phyloP scores from a whole-genome alignment of 2,888 invertebrate genomes.

The Thysanoteuthis rhombus region DNA sequence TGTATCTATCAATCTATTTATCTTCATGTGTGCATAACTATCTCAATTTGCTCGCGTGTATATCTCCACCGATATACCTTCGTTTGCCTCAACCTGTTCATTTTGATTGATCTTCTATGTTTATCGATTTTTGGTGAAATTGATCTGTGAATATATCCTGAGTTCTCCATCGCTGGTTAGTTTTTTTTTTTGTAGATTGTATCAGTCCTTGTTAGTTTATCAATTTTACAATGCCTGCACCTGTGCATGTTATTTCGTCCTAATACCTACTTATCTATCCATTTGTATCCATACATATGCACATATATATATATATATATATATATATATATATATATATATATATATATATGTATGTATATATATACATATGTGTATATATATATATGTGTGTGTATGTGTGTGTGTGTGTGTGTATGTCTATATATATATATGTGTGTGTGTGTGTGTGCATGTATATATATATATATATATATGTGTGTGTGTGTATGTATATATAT shows the following conservation, averaged over 20 bases:
- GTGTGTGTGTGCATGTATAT: background rate
- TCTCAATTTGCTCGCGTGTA: no score
- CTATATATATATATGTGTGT: background rate
- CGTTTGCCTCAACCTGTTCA: no score
- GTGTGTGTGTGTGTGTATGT: background rate
- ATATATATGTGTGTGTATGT: background rate
- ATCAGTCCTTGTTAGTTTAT: no score
- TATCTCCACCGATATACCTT: no score
- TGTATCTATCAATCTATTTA: no score
- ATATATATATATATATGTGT: background rate
- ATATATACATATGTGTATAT: background rate
- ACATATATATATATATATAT: slow-evolving; percentile 20
- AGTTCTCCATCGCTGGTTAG: no score
- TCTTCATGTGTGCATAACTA: no score
- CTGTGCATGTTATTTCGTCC: background rate
- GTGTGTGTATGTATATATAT: background rate
- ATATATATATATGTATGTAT: background rate
- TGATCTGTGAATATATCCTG: no score
- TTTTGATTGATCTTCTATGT: no score
- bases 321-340: background rate
- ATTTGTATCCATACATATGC: background rate
- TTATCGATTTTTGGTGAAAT: no score
- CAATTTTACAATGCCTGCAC: background rate
- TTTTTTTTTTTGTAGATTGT: no score
- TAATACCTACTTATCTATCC: background rate